phyloP scores from a whole-genome alignment of 2,888 invertebrate species.

The Geophilus truncorum region DNA sequence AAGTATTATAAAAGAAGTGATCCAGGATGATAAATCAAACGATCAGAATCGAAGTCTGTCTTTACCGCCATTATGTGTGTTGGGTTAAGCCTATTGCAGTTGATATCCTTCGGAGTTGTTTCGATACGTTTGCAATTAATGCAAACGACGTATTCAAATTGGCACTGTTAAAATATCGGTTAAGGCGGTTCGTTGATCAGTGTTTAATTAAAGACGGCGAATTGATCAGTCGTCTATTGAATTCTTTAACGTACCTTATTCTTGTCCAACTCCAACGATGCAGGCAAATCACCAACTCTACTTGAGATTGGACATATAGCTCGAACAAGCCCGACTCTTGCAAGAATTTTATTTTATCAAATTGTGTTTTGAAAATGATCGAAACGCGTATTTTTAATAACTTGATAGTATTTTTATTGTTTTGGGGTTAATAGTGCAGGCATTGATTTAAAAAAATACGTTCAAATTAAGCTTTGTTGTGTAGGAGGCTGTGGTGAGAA shows the following conservation, averaged over 20 bases:
- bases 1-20: background rate
- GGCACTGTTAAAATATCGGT: background rate
- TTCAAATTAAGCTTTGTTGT: background rate
- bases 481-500: background rate
- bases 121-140: background rate
- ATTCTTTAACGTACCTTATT: background rate
- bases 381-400: no score
- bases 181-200: background rate
- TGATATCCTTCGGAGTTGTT: background rate
- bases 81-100: background rate
- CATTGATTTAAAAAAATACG: background rate
- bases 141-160: background rate
- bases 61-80: background rate
- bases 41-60: background rate
- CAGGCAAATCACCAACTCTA: no score
- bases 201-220: background rate
- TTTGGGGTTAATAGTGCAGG: background rate
- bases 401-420: no score
- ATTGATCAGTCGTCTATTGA: background rate
- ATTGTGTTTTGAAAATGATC: no score
- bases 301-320: no score
- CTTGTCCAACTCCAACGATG: slow-evolving; percentile 1
- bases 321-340: background rate
- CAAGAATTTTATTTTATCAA: no score
- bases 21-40: no score